phyloP scores from a whole-genome alignment of 2,797 vertebrate genomes.

The Oreortyx pictus region DNA sequence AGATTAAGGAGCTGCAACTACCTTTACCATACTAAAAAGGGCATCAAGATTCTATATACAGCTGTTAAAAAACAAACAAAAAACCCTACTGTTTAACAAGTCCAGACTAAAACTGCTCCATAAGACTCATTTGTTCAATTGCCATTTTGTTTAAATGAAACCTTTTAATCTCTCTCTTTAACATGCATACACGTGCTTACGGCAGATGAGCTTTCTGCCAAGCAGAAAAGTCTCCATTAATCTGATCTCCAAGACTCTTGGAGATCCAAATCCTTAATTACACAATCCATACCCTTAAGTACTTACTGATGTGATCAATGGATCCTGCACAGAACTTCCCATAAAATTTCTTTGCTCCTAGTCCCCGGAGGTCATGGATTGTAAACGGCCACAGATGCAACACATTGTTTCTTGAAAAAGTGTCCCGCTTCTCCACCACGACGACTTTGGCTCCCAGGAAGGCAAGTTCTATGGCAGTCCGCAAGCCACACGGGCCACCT shows the following conservation, averaged over 20 bases:
- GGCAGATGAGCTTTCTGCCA: neutral
- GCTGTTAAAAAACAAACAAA: neutral
- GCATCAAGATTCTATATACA: neutral
- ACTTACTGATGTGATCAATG: slow-evolving; percentile 99
- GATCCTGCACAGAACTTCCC: slow-evolving; percentile 98
- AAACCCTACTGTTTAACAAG: neutral
- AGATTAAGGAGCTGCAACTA: neutral
- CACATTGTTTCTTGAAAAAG: slow-evolving; percentile 97
- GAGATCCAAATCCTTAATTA: neutral
- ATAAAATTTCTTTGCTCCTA: slow-evolving; percentile 97
- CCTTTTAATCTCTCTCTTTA: neutral
- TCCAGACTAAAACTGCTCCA: neutral
- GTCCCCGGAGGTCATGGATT: slow-evolving; percentile 93
- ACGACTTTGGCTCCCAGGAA: slow-evolving; percentile 95
- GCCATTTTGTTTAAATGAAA: neutral
- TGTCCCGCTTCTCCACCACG: slow-evolving; percentile 95
- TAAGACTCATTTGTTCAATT: neutral
- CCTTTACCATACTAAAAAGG: neutral
- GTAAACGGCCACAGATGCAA: slow-evolving; percentile 98
- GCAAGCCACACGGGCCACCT: slow-evolving; percentile 93
- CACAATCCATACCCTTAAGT: neutral
- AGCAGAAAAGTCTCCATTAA: neutral
- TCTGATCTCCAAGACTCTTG: neutral
- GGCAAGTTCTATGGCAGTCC: slow-evolving; percentile 95
- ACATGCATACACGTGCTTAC: neutral